These are phyloP conservation scores for Marisa cornuarietis DNA, from an alignment of 1,140 invertebrate genomes.

Conservation along the genomic window DNA sequence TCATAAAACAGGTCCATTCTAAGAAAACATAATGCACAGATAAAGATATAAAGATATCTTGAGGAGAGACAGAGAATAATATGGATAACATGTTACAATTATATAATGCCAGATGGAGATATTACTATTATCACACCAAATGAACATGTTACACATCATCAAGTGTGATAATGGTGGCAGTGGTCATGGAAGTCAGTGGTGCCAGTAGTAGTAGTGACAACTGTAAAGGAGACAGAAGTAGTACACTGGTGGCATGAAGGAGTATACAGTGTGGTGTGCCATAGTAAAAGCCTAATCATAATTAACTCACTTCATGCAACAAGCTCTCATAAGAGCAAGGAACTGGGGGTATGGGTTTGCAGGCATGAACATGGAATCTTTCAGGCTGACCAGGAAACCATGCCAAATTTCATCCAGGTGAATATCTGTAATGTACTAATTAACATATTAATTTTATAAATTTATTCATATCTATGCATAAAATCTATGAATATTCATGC, in stretches of 20 bases:
- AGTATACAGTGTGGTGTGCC: too few species aligned
- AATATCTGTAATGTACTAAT: slow-evolving; percentile 58
- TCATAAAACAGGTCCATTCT: slow-evolving; percentile 58
- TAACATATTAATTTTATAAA: slow-evolving; percentile 2
- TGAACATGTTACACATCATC: too few species aligned
- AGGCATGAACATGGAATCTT: slow-evolving; percentile 42
- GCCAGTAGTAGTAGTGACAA: too few species aligned
- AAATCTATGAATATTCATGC: neutral
- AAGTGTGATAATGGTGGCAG: too few species aligned
- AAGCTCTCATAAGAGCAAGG: slow-evolving; percentile 42
- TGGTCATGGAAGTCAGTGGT: too few species aligned
- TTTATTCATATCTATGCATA: neutral
- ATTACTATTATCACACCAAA: too few species aligned
- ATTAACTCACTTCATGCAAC: slow-evolving; percentile 48
- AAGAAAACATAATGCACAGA: slow-evolving; percentile 5
- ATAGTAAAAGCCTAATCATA: too few species aligned
- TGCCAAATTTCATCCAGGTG: slow-evolving; percentile 60
- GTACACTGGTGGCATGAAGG: too few species aligned
- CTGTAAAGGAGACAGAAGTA: too few species aligned
- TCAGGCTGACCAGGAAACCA: slow-evolving; percentile 49
- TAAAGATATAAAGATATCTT: neutral
- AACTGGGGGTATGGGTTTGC: slow-evolving; percentile 58
- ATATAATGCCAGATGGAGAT: too few species aligned
- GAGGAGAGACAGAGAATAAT: too few species aligned
- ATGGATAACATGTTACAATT: too few species aligned